Conservation (phyloP, 2,797 vertebrate genomes). For the Cyclura pinguis region DNA sequence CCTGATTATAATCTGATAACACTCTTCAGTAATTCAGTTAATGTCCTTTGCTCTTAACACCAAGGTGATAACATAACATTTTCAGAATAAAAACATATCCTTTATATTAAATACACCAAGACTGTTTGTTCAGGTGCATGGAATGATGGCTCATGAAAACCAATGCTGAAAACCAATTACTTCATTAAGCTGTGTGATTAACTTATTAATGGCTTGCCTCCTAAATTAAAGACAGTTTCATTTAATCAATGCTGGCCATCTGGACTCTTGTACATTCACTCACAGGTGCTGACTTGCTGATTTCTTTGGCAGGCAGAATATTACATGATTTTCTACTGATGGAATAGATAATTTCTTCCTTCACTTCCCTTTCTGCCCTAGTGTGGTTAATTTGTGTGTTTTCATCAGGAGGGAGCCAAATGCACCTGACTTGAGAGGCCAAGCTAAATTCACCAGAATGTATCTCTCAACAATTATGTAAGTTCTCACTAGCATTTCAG, state of each 20-base stretch:
- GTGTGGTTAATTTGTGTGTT: background rate
- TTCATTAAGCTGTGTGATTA: slow-evolving; percentile 40
- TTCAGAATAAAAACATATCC: background rate
- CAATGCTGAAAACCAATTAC: slow-evolving; percentile 15
- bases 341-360: background rate
- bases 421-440: no score
- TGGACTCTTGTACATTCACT: slow-evolving; percentile 25
- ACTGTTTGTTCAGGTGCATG: background rate
- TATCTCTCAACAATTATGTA: background rate
- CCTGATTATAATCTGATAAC: background rate
- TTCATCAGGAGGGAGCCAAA: background rate
- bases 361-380: background rate
- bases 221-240: slow-evolving; percentile 39
- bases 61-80: background rate
- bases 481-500: background rate
- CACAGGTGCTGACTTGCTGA: background rate
- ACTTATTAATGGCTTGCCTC: slow-evolving; percentile 32
- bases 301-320: background rate
- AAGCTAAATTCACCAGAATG: no score
- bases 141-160: background rate
- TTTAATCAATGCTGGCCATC: slow-evolving; percentile 41
- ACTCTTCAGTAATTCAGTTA: slow-evolving; percentile 11
- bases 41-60: background rate
- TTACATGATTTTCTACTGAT: background rate
- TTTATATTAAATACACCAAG: background rate